phyloP scores from a whole-genome alignment of 2,797 vertebrate genomes.

The Pseudochaenichthys georgianus region DNA sequence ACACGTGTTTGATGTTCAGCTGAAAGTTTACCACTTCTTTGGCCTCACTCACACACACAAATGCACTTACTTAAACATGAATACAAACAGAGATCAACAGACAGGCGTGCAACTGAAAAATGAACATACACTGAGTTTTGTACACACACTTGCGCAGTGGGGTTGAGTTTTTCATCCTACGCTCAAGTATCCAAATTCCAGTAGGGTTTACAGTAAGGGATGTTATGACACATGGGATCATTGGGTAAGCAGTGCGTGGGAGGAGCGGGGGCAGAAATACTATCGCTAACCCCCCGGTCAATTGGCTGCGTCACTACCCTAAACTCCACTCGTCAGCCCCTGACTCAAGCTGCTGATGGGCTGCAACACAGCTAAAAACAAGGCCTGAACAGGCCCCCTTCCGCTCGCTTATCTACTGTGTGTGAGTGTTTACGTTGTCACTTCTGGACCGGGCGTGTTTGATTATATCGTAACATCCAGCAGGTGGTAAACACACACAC shows the following conservation, averaged over 20 bases:
- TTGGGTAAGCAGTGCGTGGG: constrained; percentile 52
- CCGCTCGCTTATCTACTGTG: constrained; percentile 61
- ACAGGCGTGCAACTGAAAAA: constrained; percentile 16
- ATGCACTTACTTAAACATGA: constrained; percentile 3
- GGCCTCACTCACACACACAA: constrained; percentile 32
- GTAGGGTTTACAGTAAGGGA: constrained; percentile 75
- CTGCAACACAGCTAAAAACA: constrained; percentile 50
- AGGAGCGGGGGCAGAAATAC: constrained; percentile 20
- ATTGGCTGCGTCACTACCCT: constrained; percentile 3
- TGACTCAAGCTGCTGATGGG: constrained; percentile 55
- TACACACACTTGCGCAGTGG: constrained; percentile 12
- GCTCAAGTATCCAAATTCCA: constrained; percentile 60
- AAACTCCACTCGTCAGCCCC: not conserved
- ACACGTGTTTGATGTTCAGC: constrained; percentile 42
- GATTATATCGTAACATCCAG: constrained; percentile 61
- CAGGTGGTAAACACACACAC: constrained; percentile 67
- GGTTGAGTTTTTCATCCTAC: constrained; percentile 59
- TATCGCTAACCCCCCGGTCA: constrained; percentile 24
- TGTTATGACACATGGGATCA: constrained; percentile 73
- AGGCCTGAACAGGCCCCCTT: constrained; percentile 43
- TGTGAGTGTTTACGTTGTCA: constrained; percentile 61
- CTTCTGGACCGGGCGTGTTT: constrained; percentile 44
- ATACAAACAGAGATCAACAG: constrained; percentile 23
- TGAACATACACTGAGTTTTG: not conserved
- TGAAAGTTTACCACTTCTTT: constrained; percentile 45